Conservation (phyloP, 1,140 invertebrate genomes). For the Mercenaria mercenaria region DNA sequence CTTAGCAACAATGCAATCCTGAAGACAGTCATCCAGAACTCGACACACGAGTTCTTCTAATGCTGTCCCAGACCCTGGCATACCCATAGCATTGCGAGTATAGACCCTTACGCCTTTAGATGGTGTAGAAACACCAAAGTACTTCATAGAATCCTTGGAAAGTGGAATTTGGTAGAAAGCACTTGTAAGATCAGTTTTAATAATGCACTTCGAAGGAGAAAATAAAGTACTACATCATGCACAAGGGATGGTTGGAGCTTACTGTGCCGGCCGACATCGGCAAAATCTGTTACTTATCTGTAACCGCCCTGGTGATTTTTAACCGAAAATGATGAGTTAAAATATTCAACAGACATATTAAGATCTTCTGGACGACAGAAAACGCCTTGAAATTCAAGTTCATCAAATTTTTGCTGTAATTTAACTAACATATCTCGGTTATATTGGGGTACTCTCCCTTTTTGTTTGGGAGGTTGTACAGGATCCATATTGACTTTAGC, state of each 20-base stretch:
- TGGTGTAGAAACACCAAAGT: constrained; percentile 42
- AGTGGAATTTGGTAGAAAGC: constrained; percentile 69
- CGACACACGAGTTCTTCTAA: constrained; percentile 70
- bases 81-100: constrained; percentile 58
- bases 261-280: constrained; percentile 50
- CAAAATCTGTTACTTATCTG: constrained; percentile 71
- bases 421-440: constrained; percentile 24
- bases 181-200: constrained; percentile 60
- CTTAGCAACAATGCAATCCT: constrained; percentile 62
- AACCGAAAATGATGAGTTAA: constrained; percentile 58
- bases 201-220: constrained; percentile 8
- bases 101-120: constrained; percentile 56
- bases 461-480: constrained; percentile 66
- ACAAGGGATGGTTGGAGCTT: constrained; percentile 43
- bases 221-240: constrained; percentile 61
- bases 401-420: constrained; percentile 64
- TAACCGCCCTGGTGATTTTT: constrained; percentile 62
- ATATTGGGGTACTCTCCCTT: constrained; percentile 66
- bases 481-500: constrained; percentile 63
- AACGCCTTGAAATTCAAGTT: constrained; percentile 56
- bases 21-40: constrained; percentile 60
- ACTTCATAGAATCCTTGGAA: constrained; percentile 45
- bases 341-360: constrained; percentile 59
- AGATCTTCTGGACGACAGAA: constrained; percentile 66
- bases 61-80: constrained; percentile 64